phyloP scores from a whole-genome alignment of 1,140 invertebrate genomes.

The Choristoneura fumiferana region DNA sequence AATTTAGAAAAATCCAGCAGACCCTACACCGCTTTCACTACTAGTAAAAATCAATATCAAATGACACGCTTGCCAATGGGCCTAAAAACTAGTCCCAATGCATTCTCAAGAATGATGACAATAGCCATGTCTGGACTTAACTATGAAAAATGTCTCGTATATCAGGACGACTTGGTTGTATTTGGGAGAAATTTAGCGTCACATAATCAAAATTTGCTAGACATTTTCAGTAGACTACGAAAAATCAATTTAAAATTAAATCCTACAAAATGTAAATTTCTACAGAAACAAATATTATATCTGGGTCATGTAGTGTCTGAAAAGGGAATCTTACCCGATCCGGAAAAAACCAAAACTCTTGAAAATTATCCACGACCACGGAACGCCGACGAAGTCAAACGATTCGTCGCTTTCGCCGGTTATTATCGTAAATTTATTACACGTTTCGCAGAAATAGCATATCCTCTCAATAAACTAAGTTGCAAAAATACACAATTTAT shows the following conservation, averaged over 20 bases:
- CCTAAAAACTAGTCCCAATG: slow-evolving; percentile 31
- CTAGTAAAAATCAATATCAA: slow-evolving; percentile 38
- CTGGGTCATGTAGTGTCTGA: slow-evolving; percentile 43
- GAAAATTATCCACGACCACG: slow-evolving; percentile 38
- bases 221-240: slow-evolving; percentile 31
- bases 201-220: slow-evolving; percentile 33
- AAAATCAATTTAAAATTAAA: slow-evolving; percentile 51
- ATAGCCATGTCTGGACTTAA: slow-evolving; percentile 31
- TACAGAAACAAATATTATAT: slow-evolving; percentile 42
- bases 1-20: slow-evolving; percentile 36
- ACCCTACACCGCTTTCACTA: slow-evolving; percentile 63
- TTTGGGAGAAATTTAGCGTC: slow-evolving; percentile 27
- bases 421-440: slow-evolving; percentile 39
- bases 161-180: slow-evolving; percentile 37
- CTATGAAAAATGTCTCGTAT: slow-evolving; percentile 32
- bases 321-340: slow-evolving; percentile 39
- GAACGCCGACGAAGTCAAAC: slow-evolving; percentile 34
- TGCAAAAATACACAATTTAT: slow-evolving; percentile 33
- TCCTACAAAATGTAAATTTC: slow-evolving; percentile 44
- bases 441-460: slow-evolving; percentile 36
- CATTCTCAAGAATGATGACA: slow-evolving; percentile 30
- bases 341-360: slow-evolving; percentile 38
- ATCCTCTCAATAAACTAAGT: slow-evolving; percentile 34
- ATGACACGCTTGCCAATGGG: slow-evolving; percentile 57
- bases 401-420: slow-evolving; percentile 40